Percentiles rank a stretch among this genome's conserved stretches.
phyloP scores from a whole-genome alignment of 2,888 invertebrate species.

The Brenthis hecate region DNA sequence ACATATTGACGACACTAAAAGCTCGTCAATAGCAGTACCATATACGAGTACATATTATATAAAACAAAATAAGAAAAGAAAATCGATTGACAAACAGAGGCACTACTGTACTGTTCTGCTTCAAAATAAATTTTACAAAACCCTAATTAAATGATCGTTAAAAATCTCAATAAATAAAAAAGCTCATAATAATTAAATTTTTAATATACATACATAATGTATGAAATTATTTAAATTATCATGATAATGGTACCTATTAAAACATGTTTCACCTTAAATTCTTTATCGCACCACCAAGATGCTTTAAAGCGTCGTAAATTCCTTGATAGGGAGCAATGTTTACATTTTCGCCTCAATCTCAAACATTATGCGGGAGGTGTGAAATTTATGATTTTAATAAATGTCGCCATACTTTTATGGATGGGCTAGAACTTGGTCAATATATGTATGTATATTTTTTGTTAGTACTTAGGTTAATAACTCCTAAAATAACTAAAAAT shows the following conservation, averaged over 20 bases:
- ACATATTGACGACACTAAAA: too few relatives aligned
- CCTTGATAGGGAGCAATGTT: slow-evolving; percentile 55
- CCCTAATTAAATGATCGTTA: too few relatives aligned
- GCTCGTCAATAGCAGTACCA: too few relatives aligned
- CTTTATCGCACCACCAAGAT: slow-evolving; percentile 46
- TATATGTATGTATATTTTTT: background rate
- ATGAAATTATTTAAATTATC: background rate
- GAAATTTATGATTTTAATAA: slow-evolving; percentile 59
- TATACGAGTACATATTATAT: too few relatives aligned
- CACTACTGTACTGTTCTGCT: too few relatives aligned
- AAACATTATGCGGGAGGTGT: slow-evolving; percentile 55
- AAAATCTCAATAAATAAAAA: too few relatives aligned
- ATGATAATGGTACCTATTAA: slow-evolving; percentile 18
- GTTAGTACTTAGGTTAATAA: background rate
- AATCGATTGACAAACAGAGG: too few relatives aligned
- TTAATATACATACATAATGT: background rate
- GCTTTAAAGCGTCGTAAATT: slow-evolving; percentile 53
- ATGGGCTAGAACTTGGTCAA: slow-evolving; percentile 10
- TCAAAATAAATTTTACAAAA: too few relatives aligned
- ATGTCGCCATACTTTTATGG: slow-evolving; percentile 36
- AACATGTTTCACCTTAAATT: slow-evolving; percentile 32
- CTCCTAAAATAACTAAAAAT: background rate
- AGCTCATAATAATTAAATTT: background rate
- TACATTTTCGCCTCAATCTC: slow-evolving; percentile 44
- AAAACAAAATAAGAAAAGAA: too few relatives aligned